Percentiles rank a stretch among this genome's conserved stretches.
Evolutionary conservation across 2,888 invertebrate genomes (phyloP).

Genomic region (Pterobdella sp.): DNA sequence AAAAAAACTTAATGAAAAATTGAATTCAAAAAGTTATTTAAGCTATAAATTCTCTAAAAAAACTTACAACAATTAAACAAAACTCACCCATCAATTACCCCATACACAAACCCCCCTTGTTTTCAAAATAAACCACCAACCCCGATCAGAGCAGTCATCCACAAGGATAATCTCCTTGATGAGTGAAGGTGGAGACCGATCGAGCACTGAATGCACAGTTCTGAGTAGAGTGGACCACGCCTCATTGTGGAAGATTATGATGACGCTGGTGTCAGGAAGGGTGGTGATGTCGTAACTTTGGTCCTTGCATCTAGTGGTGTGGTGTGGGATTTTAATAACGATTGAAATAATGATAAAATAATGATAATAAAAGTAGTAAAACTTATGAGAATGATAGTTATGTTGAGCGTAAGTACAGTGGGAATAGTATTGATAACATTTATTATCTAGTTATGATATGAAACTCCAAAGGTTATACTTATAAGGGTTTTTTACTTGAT

Average conservation of each 20-base stretch:
- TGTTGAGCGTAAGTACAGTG: too few species aligned
- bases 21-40: too few species aligned
- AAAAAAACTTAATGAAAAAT: too few species aligned
- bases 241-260: conserved; percentile 38
- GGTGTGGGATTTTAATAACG: too few species aligned
- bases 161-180: conserved; percentile 36
- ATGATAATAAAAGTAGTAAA: too few species aligned
- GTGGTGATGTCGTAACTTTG: conserved; percentile 61
- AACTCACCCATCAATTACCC: neutral
- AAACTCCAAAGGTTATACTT: too few species aligned
- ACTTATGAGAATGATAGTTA: too few species aligned
- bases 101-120: neutral
- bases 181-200: conserved; percentile 32
- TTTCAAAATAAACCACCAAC: conserved; percentile 17
- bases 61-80: neutral
- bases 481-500: too few species aligned
- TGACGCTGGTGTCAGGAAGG: conserved; percentile 34
- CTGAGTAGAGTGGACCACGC: conserved; percentile 35
- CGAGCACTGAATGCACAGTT: conserved; percentile 35
- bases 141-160: conserved; percentile 34
- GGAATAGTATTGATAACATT: too few species aligned
- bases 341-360: too few species aligned
- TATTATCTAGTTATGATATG: too few species aligned
- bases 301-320: conserved; percentile 72
- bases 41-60: neutral